Evolutionary conservation across 1,140 invertebrate species (phyloP).

Genomic region (Aporrectodea caliginosa): DNA sequence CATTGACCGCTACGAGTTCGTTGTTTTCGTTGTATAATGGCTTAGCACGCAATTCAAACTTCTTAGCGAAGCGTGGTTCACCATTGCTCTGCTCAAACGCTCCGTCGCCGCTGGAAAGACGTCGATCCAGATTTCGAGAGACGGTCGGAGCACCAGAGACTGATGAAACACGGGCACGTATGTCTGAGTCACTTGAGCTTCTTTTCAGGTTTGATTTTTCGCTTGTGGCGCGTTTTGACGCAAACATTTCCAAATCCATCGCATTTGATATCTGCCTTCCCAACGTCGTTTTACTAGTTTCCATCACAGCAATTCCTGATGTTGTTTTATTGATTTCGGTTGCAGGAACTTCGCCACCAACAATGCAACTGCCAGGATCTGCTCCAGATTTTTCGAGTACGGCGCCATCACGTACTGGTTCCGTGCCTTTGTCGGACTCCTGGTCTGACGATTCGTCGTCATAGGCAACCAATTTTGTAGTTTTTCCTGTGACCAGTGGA

Average conservation of each 20-base stretch:
- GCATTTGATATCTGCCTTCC: background rate
- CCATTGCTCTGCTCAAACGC: background rate
- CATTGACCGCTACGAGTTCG: background rate
- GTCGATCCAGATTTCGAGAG: background rate
- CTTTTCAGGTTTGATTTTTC: background rate
- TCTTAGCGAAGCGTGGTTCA: background rate
- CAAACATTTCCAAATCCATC: background rate
- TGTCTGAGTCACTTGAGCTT: background rate
- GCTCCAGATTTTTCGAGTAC: background rate
- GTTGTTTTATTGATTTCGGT: no score
- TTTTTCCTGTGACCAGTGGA: no score
- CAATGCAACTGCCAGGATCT: background rate
- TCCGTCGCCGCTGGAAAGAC: background rate
- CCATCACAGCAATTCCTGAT: no score
- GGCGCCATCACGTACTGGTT: background rate
- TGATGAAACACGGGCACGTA: no score
- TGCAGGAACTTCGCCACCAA: background rate
- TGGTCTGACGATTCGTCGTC: background rate
- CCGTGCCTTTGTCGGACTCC: background rate
- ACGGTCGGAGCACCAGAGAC: background rate
- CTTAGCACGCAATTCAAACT: background rate
- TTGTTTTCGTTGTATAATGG: background rate
- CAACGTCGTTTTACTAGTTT: no score
- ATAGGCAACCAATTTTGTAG: background rate
- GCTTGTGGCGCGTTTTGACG: background rate